phyloP scores from a whole-genome alignment of 2,888 invertebrate species.

The Xylota sylvarum region DNA sequence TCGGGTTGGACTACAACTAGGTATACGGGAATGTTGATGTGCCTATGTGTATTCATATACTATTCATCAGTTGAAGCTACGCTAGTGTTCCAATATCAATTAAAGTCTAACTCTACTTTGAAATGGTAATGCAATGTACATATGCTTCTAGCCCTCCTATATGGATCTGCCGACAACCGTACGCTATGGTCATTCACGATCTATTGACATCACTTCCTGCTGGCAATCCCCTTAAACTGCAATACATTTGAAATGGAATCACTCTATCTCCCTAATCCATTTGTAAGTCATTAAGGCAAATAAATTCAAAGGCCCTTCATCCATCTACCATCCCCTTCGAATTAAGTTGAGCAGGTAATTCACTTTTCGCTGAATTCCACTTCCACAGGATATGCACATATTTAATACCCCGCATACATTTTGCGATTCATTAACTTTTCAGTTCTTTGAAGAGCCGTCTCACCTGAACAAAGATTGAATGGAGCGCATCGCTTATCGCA shows the following conservation, averaged over 20 bases:
- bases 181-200: no score
- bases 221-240: no score
- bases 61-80: no score
- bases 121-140: no score
- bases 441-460: slow-evolving; percentile 32
- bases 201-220: no score
- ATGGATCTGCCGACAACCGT: no score
- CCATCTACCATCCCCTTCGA: neutral
- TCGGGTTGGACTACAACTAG: no score
- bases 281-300: slow-evolving; percentile 1
- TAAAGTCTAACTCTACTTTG: no score
- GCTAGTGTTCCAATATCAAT: no score
- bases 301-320: slow-evolving; percentile 24
- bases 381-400: slow-evolving; percentile 31
- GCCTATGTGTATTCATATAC: no score
- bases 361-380: slow-evolving; percentile 16
- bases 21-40: no score
- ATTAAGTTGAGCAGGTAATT: slow-evolving; percentile 47
- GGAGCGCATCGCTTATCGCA: slow-evolving; percentile 53
- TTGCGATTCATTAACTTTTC: slow-evolving; percentile 70
- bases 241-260: neutral
- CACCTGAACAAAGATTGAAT: slow-evolving; percentile 56
- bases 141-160: no score
- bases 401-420: slow-evolving; percentile 51
- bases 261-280: neutral